Conservation (phyloP, 1,140 invertebrate species). For the Philopotamus ludificatus region DNA sequence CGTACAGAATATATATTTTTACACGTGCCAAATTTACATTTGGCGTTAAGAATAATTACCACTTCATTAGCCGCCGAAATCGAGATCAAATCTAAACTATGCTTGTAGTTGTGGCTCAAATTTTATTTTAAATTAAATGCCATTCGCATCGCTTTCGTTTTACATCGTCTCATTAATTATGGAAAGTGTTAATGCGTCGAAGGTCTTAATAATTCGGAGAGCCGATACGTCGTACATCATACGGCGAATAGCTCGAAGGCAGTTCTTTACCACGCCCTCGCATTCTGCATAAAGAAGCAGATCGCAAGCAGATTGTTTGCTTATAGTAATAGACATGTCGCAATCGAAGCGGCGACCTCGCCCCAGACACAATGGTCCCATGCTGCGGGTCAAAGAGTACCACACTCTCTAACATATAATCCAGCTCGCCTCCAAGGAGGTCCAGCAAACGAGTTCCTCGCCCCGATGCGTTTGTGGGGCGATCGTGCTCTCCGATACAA, state of each 20-base stretch:
- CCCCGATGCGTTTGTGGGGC: not conserved
- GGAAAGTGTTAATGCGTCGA: not conserved
- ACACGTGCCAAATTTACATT: not conserved
- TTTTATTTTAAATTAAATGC: too few species aligned
- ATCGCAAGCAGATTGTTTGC: conserved; percentile 6
- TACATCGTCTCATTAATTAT: too few species aligned
- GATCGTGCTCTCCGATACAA: not conserved
- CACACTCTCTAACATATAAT: not conserved
- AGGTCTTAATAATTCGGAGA: conserved; percentile 21
- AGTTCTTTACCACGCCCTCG: conserved; percentile 5
- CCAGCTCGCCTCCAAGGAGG: not conserved
- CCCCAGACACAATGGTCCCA: not conserved
- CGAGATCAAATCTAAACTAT: too few species aligned
- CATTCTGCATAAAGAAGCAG: conserved; percentile 20
- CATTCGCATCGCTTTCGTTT: too few species aligned
- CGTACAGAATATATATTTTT: not conserved
- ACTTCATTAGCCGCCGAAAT: too few species aligned
- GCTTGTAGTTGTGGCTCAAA: too few species aligned
- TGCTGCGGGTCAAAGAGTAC: not conserved
- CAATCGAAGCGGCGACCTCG: not conserved
- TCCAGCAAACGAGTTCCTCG: not conserved
- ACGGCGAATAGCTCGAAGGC: conserved; percentile 18
- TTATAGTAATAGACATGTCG: conserved; percentile 9
- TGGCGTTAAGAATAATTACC: too few species aligned
- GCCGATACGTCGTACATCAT: conserved; percentile 9